Conservation (phyloP, 2,797 vertebrate species). For the Sphenopsis melanotis region DNA sequence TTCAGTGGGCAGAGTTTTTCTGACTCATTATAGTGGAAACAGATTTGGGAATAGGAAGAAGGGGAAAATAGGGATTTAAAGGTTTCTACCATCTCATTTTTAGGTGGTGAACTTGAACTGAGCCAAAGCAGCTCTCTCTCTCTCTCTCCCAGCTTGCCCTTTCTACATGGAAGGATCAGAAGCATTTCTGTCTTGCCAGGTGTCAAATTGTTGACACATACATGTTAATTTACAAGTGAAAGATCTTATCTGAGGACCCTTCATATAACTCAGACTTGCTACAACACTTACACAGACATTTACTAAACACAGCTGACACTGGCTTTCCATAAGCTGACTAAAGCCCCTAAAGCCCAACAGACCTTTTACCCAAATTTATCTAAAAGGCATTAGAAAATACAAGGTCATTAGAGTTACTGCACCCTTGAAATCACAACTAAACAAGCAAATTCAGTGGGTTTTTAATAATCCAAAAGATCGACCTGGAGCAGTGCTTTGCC, state of each 20-base stretch:
- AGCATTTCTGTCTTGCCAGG: neutral
- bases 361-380: neutral
- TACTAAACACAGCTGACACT: neutral
- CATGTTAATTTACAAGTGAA: neutral
- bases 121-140: neutral
- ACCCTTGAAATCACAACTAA: neutral
- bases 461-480: rapidly evolving
- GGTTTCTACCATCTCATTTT: neutral
- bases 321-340: neutral
- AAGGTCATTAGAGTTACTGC: neutral
- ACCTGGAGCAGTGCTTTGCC: neutral
- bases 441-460: neutral
- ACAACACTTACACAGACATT: neutral
- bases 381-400: neutral
- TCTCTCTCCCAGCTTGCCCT: neutral
- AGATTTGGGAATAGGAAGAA: neutral
- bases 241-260: neutral
- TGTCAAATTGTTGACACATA: neutral
- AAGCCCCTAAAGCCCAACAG: neutral
- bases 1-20: neutral
- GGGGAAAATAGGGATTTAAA: neutral
- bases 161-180: neutral
- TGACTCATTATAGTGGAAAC: neutral
- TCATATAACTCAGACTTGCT: neutral
- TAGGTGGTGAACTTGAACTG: neutral